Conservation (phyloP, 1,140 invertebrate genomes). For the Metaphire vulgaris region DNA sequence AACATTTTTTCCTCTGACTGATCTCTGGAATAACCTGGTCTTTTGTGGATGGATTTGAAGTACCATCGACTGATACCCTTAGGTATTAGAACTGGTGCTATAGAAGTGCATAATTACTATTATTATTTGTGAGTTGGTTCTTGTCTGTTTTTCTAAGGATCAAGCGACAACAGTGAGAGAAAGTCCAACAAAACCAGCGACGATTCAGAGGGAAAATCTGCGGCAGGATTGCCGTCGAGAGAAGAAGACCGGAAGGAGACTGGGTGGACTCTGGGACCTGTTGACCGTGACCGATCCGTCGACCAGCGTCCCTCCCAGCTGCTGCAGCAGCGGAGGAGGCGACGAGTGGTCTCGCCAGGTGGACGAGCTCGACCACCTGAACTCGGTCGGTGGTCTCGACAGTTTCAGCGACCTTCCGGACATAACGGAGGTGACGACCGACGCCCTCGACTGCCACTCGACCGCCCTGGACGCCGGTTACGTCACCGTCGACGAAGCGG, state of each 20-base stretch:
- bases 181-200: not conserved
- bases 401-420: conserved; percentile 24
- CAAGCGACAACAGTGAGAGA: conserved; percentile 6
- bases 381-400: conserved; percentile 14
- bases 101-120: too few relatives aligned
- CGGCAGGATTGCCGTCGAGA: not conserved
- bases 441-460: not conserved
- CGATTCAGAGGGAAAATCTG: not conserved
- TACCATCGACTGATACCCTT: too few relatives aligned
- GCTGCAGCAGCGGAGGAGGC: conserved; percentile 33
- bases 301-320: conserved; percentile 27
- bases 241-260: conserved; percentile 12
- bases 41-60: too few relatives aligned
- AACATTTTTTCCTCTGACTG: too few relatives aligned
- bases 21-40: too few relatives aligned
- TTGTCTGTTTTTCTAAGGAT: conserved; percentile 9
- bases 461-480: not conserved
- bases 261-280: conserved; percentile 23
- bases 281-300: conserved; percentile 31
- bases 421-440: conserved; percentile 8
- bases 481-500: not conserved
- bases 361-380: conserved; percentile 28
- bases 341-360: conserved; percentile 40
- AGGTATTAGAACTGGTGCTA: too few relatives aligned
- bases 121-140: too few relatives aligned